Evolutionary conservation across 2,113 vertebrate genomes (phyloP), one percentile per base, ranked within the genome.

Genomic region (Vireo altiloquus): DNA sequence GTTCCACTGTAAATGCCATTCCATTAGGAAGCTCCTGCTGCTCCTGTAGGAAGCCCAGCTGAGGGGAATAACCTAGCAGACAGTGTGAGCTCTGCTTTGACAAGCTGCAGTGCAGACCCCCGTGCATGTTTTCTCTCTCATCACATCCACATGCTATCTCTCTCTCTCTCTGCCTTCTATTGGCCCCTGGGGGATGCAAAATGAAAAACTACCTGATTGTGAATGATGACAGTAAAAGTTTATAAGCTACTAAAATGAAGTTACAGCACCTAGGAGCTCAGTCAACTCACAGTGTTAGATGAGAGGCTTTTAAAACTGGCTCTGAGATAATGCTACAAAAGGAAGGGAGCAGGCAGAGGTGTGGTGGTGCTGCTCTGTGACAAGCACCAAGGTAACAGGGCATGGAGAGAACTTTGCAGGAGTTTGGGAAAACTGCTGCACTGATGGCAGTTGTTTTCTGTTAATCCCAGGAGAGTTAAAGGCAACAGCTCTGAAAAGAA

Each of bases 221-320:
- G 97, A 98, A 97, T 97, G 96, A 97, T 18, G 94, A 97, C 96
- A 93, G 94, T 97, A 97, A 98, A 98, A 98, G 96, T 98, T 98
- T 97, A 98, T 97, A 97, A 97, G 97, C 97, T 97, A 71, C 97
- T 98, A 97, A 98, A 98, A 97, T 87, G 94, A 98, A 97, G 95
- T 96, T 98, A 98, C 90, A 87, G 97, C 85, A 94, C 97, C 96
- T 97, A 91, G 94, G 97, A 97, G 97, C 94, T 97, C 97, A 97
- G 96, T 93, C 95, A 92, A 63, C 90, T 94, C 87, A 57, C 94
- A 76, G 28, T 72, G 94, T 94, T 97, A 97, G 97, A 96, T 96
- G 97, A 81, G 81, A 82, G 56, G 42, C 9, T 97, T 98, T 97
- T 97, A 97, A 93, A 95, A 53, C 90, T 68, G 9, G 16, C 93